Evolutionary conservation across 2,113 vertebrate species (phyloP).

Genomic region (Odocoileus virginianus): DNA sequence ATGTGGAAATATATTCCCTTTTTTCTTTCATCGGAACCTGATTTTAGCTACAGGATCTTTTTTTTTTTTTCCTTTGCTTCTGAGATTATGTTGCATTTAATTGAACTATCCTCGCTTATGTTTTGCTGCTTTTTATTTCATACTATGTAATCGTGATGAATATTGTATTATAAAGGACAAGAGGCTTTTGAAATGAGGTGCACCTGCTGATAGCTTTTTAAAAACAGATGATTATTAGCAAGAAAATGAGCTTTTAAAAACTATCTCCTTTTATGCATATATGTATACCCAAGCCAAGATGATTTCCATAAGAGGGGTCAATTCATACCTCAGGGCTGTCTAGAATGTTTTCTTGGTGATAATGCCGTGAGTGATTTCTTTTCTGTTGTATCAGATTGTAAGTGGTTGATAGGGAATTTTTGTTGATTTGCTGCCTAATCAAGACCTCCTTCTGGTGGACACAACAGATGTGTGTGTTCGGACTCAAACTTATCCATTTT

Average conservation of each 20-base stretch:
- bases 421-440: conserved; percentile 40
- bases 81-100: conserved; percentile 80
- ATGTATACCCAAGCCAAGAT: conserved; percentile 27
- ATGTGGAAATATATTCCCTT: conserved; percentile 81
- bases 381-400: neutral
- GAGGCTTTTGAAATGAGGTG: conserved; percentile 79
- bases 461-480: neutral
- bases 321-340: conserved; percentile 36
- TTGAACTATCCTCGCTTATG: conserved; percentile 78
- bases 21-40: conserved; percentile 78
- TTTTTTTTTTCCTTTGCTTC: conserved; percentile 70
- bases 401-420: conserved; percentile 8
- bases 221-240: conserved; percentile 75
- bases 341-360: conserved; percentile 55
- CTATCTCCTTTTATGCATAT: conserved; percentile 60
- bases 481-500: neutral
- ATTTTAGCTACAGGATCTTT: conserved; percentile 73
- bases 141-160: conserved; percentile 79
- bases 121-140: conserved; percentile 80
- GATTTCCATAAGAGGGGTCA: conserved; percentile 65
- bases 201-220: conserved; percentile 79
- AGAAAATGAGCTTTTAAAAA: conserved; percentile 73
- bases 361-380: neutral
- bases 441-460: conserved; percentile 62
- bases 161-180: conserved; percentile 81